Evolutionary conservation across 1,140 invertebrate species (phyloP), one percentile per base, ranked within the genome.

Genomic region (Drosophila quadrilineata): DNA sequence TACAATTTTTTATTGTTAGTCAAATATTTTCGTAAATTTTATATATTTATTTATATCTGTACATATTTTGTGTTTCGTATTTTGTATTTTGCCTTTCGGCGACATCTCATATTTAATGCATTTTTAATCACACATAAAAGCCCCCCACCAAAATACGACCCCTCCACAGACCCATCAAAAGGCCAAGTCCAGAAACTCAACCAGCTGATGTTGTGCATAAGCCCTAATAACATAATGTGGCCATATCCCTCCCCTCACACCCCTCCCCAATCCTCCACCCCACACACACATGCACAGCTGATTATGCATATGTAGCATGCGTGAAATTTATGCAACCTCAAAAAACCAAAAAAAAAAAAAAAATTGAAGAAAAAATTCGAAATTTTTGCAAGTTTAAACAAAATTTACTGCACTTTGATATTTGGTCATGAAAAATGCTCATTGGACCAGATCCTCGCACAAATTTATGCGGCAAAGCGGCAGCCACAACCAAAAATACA

Each of bases 341-440:
- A 19, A 8, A 56, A 35, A 33, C n/a, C n/a, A n/a, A n/a, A n/a
- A n/a, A n/a, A n/a, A n/a, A n/a, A n/a, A n/a, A n/a, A n/a, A n/a
- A n/a, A n/a, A n/a, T n/a, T n/a, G n/a, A 33, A 65, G 62, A 49
- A 71, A 57, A 40, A 45, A 63, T 74, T 45, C 46, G 58, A 67
- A 65, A 68, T 75, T 75, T 67, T 85, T 63, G 67, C 68, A 73
- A 69, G 54, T 87, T 87, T 75, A 74, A 85, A 85, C 54, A 70
- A 85, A 84, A 84, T 84, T 84, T 84, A 84, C 56, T 85, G 64
- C 73, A 77, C 79, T 77, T 84, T 82, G 65, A 73, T 75, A 80
- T 85, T n/a, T 65, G 73, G 66, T 73, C 80, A 79, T 84, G 74
- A 85, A 84, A 84, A 85, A 74, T 84, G 77, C 45, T 84, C 58